Conservation (phyloP, 2,113 vertebrate genomes). For the Paedocypris sp. region DNA sequence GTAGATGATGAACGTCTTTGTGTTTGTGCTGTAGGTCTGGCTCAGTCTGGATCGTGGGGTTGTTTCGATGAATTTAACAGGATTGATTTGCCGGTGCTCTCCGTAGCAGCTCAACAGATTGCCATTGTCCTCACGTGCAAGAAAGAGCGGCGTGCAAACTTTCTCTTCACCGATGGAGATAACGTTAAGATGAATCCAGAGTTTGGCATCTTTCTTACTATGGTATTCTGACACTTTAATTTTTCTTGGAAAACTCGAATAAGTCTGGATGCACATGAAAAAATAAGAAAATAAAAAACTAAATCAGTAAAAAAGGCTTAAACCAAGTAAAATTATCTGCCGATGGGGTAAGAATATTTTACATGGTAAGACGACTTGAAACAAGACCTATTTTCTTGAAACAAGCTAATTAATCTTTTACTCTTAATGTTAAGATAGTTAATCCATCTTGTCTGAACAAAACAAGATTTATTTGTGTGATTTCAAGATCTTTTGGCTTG, state of each 20-base stretch:
- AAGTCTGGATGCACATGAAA: neutral
- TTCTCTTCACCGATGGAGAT: slow-evolving; percentile 91
- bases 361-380: too few relatives aligned
- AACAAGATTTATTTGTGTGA: too few relatives aligned
- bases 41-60: slow-evolving; percentile 96
- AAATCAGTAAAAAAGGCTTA: too few relatives aligned
- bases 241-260: neutral
- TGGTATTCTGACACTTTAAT: slow-evolving; percentile 59
- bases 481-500: too few relatives aligned
- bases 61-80: slow-evolving; percentile 98
- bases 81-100: slow-evolving; percentile 88
- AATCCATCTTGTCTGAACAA: too few relatives aligned
- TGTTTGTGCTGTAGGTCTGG: slow-evolving; percentile 66
- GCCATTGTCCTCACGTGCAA: slow-evolving; percentile 86
- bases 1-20: slow-evolving; percentile 18
- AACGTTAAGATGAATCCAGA: slow-evolving; percentile 87
- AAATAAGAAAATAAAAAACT: too few relatives aligned
- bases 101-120: slow-evolving; percentile 94
- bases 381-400: too few relatives aligned
- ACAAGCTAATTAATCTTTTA: too few relatives aligned
- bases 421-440: too few relatives aligned
- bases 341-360: too few relatives aligned
- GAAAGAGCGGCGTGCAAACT: slow-evolving; percentile 78
- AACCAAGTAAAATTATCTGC: too few relatives aligned
- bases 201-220: slow-evolving; percentile 94